Evolutionary conservation across 2,797 vertebrate genomes (phyloP), one percentile per base, ranked within the genome.

Genomic region (Rhinatrema bivittatum): DNA sequence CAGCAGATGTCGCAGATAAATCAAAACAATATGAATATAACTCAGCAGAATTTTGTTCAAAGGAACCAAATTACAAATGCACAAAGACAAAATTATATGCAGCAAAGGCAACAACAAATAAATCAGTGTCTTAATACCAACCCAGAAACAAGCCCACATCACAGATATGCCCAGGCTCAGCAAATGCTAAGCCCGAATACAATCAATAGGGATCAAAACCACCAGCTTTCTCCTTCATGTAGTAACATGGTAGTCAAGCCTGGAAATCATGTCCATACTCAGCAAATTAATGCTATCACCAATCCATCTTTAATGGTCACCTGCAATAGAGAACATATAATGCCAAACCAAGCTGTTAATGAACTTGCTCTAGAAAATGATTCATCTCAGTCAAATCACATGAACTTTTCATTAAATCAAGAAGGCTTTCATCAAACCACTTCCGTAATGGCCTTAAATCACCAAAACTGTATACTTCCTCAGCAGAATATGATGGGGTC

Each of bases 151-250:
- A 87, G 76, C 56, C 64, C 85, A 17, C 85, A 87, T 5, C 35
- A 78, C 47, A 76, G 62, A 2, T 90, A 88, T 29, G 75, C 77
- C 44, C 91, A 91, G 8, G 66, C 85, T 48, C 75, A 74, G 29
- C 48, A 75, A 31, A 74, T 81, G 59, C 53, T 79, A 25, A 78
- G 71, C 42, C 68, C 80, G 28, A 65, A 54, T 49, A 42, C 70
- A 8, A 25, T 73, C 40, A 74, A 66, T 25, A 68, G 76, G 16
- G 79, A 72, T 20, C 49, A 71, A 50, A 74, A 68, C 21, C 67
- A 53, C 41, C 70, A 83, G 36, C 79, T 84, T 14, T 58, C 77
- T 17, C 50, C 76, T 13, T 65, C 76, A 15, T 82, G 79, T 49
- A 83, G 62, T 61, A 69, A 55, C 32, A 41, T 79, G 50, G 40